Evolutionary conservation across 92 coral and sea anemone genomes (phyloP).

Genomic region (Epizoanthus illoricatus): DNA sequence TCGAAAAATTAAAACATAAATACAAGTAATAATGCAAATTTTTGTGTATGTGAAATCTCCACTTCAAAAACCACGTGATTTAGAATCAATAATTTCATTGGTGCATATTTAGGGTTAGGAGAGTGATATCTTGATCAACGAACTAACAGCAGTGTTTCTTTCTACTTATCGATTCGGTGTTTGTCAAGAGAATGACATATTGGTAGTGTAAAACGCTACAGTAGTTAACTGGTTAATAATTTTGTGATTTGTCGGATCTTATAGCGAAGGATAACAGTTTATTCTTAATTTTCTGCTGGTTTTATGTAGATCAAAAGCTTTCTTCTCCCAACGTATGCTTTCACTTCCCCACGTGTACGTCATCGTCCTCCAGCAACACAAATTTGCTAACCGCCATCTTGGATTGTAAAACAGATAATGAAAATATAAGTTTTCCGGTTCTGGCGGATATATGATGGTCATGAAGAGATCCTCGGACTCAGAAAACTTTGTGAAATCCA

Average conservation of each 20-base stretch:
- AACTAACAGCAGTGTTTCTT: neutral
- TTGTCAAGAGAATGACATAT: neutral
- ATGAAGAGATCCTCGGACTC: slow-evolving; percentile 99
- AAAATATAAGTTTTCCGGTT: slow-evolving; percentile 68
- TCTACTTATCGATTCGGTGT: neutral
- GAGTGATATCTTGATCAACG: slow-evolving; percentile 33
- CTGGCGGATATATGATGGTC: slow-evolving; percentile 97
- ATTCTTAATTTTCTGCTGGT: neutral
- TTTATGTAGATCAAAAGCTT: slow-evolving; percentile 38
- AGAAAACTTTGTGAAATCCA: slow-evolving; percentile 91
- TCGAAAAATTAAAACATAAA: no score
- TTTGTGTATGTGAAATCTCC: no score
- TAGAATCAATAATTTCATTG: slow-evolving; percentile 2
- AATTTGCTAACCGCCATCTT: slow-evolving; percentile 85
- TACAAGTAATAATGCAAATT: no score
- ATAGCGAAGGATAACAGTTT: neutral
- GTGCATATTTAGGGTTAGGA: slow-evolving; percentile 19
- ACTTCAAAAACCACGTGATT: slow-evolving; percentile 19
- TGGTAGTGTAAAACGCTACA: neutral
- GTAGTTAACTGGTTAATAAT: neutral
- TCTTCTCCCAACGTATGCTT: slow-evolving; percentile 38
- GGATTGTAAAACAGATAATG: slow-evolving; percentile 69
- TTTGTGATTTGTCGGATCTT: neutral
- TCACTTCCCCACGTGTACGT: slow-evolving; percentile 94
- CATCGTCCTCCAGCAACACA: slow-evolving; percentile 69